Evolutionary conservation across 2,888 invertebrate genomes (phyloP).

Genomic region (Melanophora roralis): DNA sequence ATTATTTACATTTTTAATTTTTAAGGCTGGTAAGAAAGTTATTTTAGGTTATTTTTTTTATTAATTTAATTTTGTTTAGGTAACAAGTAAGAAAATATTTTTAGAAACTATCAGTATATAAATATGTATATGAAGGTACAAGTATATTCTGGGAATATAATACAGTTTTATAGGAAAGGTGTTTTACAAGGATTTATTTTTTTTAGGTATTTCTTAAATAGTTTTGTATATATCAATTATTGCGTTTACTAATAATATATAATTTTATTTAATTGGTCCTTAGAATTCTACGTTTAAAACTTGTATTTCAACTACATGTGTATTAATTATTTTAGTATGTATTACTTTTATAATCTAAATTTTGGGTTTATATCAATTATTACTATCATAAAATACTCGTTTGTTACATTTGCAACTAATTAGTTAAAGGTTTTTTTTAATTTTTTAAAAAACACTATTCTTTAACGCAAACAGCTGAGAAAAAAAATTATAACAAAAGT

Average conservation of each 20-base stretch:
- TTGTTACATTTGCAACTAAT: neutral
- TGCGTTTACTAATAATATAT: conserved; percentile 36
- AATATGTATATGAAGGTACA: no score
- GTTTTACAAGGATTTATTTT: no score
- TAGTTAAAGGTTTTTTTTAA: neutral
- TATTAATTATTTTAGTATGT: conserved; percentile 2
- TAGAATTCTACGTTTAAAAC: conserved; percentile 61
- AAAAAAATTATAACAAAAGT: neutral
- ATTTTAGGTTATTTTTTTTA: conserved; percentile 4
- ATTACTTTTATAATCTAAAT: neutral
- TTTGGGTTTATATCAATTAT: neutral
- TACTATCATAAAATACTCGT: conserved; percentile 10
- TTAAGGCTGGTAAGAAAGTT: conserved; percentile 60
- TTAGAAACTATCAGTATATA: neutral
- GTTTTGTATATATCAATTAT: neutral
- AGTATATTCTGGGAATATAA: conserved; percentile 59
- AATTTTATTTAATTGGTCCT: conserved; percentile 64
- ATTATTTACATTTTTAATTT: conserved; percentile 51
- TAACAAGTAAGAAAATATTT: conserved; percentile 52
- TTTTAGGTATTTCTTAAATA: neutral
- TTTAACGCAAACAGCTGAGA: neutral
- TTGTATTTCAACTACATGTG: conserved; percentile 38
- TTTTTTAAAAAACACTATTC: neutral
- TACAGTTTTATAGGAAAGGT: conserved; percentile 35
- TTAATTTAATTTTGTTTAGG: conserved; percentile 28